Base-by-base conservation (phyloP, 2,888 invertebrate species). In the Cactoblastis cactorum region DNA sequence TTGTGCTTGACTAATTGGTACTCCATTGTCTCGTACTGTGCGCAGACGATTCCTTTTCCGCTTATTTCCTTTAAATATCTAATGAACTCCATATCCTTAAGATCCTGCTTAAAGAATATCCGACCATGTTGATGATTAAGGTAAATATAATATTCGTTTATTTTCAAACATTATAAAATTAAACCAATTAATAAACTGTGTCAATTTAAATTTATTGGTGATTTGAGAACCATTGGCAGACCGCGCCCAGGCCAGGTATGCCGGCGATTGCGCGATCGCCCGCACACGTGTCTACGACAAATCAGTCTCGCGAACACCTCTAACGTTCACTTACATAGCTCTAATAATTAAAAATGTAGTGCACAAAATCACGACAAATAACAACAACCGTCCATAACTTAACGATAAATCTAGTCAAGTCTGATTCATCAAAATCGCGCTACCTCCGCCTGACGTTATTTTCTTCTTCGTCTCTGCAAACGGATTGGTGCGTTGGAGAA, bases 401-500 rank as follows among this genome's bases (percentile, higher is more conserved):
- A 33, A 33, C 33, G 11, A 19, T 19, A 18, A 4, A 5, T 2
- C 2, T 1, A 18, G 8, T n/a, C 12, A 34, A 12, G 4, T 46
- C 33, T 34, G 34, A 19, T 34, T 46, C n/a, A 3, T 14, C 34
- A 33, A 17, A 39, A 55, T 45, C 50, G 58, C 59, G 51, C 62
- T 62, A 62, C 57, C 63, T 63, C 69, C 67, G 74, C 66, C 73
- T 71, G 69, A 68, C 65, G 73, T 77, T 76, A 77, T 82, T 78
- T 80, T 80, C 81, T 74, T 80, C 74, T 78, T 77, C 77, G 75
- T 74, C 80, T 74, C 80, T 76, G 74, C 77, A 74, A 78, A 63
- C 65, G 65, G 62, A 74, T 75, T 73, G 71, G 74, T 75, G 69
- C 73, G 71, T 75, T 82, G 81, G 87, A 89, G 89, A 89, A 88